These are phyloP conservation scores for Protomyctophum bolini DNA, from an alignment of 2,113 vertebrate genomes.

Conservation along the genomic window DNA sequence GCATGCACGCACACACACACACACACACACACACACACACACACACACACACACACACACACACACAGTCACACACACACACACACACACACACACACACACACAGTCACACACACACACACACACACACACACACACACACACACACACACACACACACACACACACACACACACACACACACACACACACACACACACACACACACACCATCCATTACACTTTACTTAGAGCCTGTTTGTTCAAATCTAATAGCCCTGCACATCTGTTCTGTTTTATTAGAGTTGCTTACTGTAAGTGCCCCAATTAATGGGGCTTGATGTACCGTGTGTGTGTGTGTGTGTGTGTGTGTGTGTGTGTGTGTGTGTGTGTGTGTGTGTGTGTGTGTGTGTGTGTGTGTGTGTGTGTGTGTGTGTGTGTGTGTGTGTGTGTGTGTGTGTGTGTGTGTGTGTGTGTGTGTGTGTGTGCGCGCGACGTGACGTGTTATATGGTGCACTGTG, in stretches of 20 bases:
- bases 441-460: not conserved
- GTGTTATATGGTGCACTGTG: not conserved
- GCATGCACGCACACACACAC: conserved; percentile 20
- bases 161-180: not conserved
- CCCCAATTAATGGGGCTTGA: conserved; percentile 43
- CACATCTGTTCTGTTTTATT: conserved; percentile 24
- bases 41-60: too few species aligned
- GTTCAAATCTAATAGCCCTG: conserved; percentile 17
- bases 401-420: not conserved
- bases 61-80: too few species aligned
- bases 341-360: conserved; percentile 3
- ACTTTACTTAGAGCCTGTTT: conserved; percentile 22
- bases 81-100: too few species aligned
- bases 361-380: conserved; percentile 9
- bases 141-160: too few species aligned
- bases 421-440: too few species aligned
- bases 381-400: not conserved
- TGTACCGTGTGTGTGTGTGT: conserved; percentile 6
- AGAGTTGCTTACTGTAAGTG: conserved; percentile 34
- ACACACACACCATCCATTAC: conserved; percentile 44
- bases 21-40: too few species aligned
- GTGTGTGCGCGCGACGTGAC: too few species aligned
- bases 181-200: conserved; percentile 6
- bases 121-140: too few species aligned
- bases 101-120: too few species aligned